Evolutionary conservation across 2,888 invertebrate genomes (phyloP).

Genomic region (Ligdia adustata): DNA sequence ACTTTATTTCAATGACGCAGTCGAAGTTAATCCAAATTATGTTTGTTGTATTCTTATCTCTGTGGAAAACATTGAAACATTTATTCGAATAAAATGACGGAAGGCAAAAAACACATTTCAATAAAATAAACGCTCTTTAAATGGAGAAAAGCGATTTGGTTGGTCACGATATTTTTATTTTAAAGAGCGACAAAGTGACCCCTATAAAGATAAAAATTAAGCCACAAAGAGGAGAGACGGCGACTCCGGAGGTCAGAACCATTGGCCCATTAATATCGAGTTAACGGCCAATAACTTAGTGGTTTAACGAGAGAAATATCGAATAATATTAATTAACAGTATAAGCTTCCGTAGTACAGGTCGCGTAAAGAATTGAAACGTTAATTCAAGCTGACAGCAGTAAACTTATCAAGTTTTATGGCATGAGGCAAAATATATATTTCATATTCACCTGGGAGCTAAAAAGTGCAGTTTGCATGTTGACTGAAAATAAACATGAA

Average conservation of each 20-base stretch:
- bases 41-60: slow-evolving; percentile 46
- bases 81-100: slow-evolving; percentile 47
- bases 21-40: slow-evolving; percentile 26
- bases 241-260: slow-evolving; percentile 55
- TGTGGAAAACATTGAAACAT: slow-evolving; percentile 38
- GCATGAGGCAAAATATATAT: background rate
- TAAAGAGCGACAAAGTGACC: slow-evolving; percentile 49
- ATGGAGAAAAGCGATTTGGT: slow-evolving; percentile 60
- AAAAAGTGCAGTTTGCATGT: slow-evolving; percentile 1
- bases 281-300: slow-evolving; percentile 63
- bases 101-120: slow-evolving; percentile 53
- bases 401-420: slow-evolving; percentile 27
- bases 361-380: slow-evolving; percentile 46
- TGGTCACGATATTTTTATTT: slow-evolving; percentile 43
- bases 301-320: slow-evolving; percentile 66
- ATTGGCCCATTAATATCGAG: slow-evolving; percentile 62
- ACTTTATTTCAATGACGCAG: slow-evolving; percentile 21
- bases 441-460: background rate
- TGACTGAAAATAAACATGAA: background rate
- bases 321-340: slow-evolving; percentile 61
- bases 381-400: slow-evolving; percentile 46
- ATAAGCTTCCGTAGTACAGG: slow-evolving; percentile 53
- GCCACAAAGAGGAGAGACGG: slow-evolving; percentile 51
- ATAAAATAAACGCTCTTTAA: slow-evolving; percentile 56
- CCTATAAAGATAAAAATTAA: slow-evolving; percentile 57